Evolutionary conservation across 2,888 invertebrate genomes (phyloP), one percentile per base, ranked within the genome.

Genomic region (Mylabris sibirica): DNA sequence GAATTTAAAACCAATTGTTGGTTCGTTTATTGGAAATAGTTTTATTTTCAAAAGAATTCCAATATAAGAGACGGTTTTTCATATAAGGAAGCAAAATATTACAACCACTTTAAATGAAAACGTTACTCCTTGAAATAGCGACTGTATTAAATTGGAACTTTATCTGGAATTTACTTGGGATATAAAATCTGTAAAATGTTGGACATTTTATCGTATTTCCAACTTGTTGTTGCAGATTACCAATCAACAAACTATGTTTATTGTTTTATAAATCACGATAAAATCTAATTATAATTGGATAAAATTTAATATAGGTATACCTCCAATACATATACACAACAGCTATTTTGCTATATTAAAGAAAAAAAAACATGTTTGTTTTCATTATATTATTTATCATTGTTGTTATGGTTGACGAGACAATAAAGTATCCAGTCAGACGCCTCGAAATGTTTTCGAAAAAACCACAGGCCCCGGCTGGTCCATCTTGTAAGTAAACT

Each of bases 21-120:
- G 68, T 72, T 71, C 72, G 70, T 71, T 72, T 69, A 70, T 60
- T 66, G 61, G 66, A 72, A 73, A 73, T 74, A 72, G 71, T 69
- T 60, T 20, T 2, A 69, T 70, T 70, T 69, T 67, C 65, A 67
- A 67, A 41, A 53, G 49, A 61, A 59, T 61, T 66, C 67, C 72
- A 72, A 75, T 74, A 73, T 67, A 68, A 67, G 9, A 49, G 71
- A 68, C 72, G 20, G 22, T 53, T 22, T 72, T 67, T 60, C 26
- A 35, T 67, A 65, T 69, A 68, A 67, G 73, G 66, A 70, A 69
- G 57, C 66, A 44, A 66, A 64, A 68, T 68, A 70, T 68, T 61
- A 63, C 61, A 70, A 41, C 64, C 60, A 53, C 41, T 64, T 57
- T 49, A 53, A 64, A 65, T 59, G 63, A 63, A 68, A 70, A 69